Evolutionary conservation across 1,140 invertebrate genomes (phyloP), one percentile per base, ranked within the genome.

Genomic region (Pristionchus pacificus): DNA sequence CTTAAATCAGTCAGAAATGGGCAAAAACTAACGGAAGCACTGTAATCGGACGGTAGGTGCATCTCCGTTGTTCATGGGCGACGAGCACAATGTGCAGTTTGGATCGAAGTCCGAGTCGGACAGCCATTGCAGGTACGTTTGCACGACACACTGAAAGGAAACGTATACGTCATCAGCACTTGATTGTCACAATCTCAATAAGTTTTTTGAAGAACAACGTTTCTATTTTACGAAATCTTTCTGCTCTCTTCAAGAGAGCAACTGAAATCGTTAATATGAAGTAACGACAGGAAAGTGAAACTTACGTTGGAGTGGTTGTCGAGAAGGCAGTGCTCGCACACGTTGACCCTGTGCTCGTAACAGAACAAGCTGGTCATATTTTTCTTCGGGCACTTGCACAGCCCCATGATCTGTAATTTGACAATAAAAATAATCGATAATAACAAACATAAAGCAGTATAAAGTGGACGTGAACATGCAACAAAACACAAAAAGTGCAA

Each of bases 351-450:
- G 84, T 98, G 95, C 86, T 97, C 93, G 85, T 96, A 98, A 87
- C 95, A 98, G 88, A 97, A 98, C 83, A 96, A 90, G 86, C 94
- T 97, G 61, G 95, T 97, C 30, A 97, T 93, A 88, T 91, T 90
- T 79, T 91, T 88, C 86, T 97, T 96, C 15, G 94, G 93, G 86
- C 95, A 98, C 85, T 97, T 97, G 86, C 95, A 98, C 28, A 98
- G 87, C 60, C 95, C 95, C 95, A 98, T 97, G 49, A 19, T 49
- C 28, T 72, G 15, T 70, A 10, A 68, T 60, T 65, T 68, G 14
- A 60, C 61, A 60, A 70, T 59, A 31, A 31, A 32, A 68, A 63
- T n/a, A n/a, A n/a, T n/a, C n/a, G n/a, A n/a, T n/a, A n/a, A n/a
- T n/a, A n/a, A n/a, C n/a, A n/a, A n/a, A n/a, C n/a, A n/a, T n/a